Conservation (phyloP, 2,888 invertebrate genomes). For the Bimastos eiseni region DNA sequence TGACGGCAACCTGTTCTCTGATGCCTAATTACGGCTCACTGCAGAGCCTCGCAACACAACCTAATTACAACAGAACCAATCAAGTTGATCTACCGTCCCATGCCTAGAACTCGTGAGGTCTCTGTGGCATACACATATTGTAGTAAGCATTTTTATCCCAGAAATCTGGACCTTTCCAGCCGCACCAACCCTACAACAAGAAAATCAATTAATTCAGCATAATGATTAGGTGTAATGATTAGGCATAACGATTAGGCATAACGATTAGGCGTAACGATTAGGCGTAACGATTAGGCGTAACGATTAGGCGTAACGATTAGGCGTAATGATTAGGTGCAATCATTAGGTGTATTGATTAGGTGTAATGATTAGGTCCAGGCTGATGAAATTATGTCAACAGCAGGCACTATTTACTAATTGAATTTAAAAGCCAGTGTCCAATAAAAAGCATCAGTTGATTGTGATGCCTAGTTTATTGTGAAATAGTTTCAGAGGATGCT, state of each 20-base stretch:
- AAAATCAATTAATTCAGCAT: slow-evolving; percentile 54
- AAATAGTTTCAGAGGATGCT: neutral
- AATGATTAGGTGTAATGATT: neutral
- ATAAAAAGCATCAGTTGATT: neutral
- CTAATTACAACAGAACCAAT: neutral
- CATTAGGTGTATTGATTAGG: too few relatives aligned
- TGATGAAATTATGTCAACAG: neutral
- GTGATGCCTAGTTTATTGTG: neutral
- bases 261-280: too few relatives aligned
- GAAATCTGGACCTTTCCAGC: slow-evolving; percentile 91
- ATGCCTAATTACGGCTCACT: neutral
- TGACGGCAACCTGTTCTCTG: neutral
- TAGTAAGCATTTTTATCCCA: slow-evolving; percentile 95
- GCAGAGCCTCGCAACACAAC: neutral
- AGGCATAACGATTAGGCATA: too few relatives aligned
- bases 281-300: too few relatives aligned
- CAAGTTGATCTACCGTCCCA: neutral
- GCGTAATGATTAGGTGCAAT: too few relatives aligned
- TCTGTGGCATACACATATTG: slow-evolving; percentile 90
- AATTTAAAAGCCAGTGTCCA: neutral
- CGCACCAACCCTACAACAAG: slow-evolving; percentile 88
- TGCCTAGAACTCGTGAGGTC: slow-evolving; percentile 51
- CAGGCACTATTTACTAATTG: neutral
- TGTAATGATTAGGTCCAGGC: too few relatives aligned
- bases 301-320: too few relatives aligned